These are phyloP conservation scores for Porites evermanni DNA, from an alignment of 92 coral and sea anemone species.

Conservation along the genomic window DNA sequence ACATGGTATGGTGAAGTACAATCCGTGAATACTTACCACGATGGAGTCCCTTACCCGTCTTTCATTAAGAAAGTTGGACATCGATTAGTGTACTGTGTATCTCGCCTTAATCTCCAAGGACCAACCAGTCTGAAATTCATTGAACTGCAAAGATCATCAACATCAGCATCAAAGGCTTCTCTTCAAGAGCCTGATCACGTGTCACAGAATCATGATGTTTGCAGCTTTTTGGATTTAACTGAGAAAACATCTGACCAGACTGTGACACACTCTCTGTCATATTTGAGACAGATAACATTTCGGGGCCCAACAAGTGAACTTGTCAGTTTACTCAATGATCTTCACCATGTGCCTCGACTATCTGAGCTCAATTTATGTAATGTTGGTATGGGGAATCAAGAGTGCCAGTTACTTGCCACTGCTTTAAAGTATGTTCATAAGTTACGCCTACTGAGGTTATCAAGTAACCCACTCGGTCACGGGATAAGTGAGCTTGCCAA, in stretches of 20 bases:
- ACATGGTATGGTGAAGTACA: no score
- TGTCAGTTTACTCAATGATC: neutral
- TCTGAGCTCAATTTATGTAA: rapidly evolving
- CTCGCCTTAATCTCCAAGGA: neutral
- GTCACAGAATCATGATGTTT: neutral
- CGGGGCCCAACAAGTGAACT: neutral
- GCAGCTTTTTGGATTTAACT: neutral
- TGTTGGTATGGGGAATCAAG: neutral
- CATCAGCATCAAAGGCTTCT: neutral
- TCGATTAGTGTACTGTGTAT: neutral
- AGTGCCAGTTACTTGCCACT: no score
- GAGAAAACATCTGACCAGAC: conserved; percentile 1
- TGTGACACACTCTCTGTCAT: neutral
- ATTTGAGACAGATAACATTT: neutral
- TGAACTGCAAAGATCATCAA: neutral
- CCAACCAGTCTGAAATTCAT: no score
- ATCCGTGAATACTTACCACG: no score
- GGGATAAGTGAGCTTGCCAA: no score
- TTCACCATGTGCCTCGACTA: neutral
- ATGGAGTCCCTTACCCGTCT: no score
- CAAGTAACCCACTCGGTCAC: no score
- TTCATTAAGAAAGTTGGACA: neutral
- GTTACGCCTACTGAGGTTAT: no score
- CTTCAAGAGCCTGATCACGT: neutral
- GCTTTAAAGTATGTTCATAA: no score